Evolutionary conservation across 2,797 vertebrate species (phyloP), one percentile per base, ranked within the genome.

Genomic region (Crypturellus tataupa): DNA sequence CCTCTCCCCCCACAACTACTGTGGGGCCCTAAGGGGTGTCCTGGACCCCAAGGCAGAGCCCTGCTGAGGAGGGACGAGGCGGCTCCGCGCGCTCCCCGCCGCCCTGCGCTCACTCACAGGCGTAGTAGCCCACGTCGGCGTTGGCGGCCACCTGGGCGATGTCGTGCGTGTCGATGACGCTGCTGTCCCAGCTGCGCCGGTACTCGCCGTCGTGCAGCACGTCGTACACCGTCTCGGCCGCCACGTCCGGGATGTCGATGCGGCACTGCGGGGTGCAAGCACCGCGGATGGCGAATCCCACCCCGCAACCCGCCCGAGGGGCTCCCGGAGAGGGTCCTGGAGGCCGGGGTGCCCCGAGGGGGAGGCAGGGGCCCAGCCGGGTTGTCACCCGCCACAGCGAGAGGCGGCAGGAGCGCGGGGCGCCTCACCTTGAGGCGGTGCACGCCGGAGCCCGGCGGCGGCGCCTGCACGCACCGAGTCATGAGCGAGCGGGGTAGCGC

Each of bases 371-470:
- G 21, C 47, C 23, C 47, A 49, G 23, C 21, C 5, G 10, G 47
- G 21, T 23, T 23, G 47, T 9, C 47, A 23, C 23, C 47, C 21
- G 21, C 47, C 4, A 12, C 47, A 44, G 42, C 17, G 42, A 44
- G 42, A 44, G 18, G 42, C 3, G 42, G 15, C 20, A 47, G 21
- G 9, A 42, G 15, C 3, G 53, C 8, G 2, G 47, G 21, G 47
- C 39, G 39, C 23, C 95, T 87, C 42, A 98, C 98, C 98, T 98
- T 98, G 81, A 98, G 97, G 75, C 97, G 98, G 89, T 98, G 98
- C 42, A 98, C 76, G 91, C 64, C 14, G 3, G 19, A 56, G 33
- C 39, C 90, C 27, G 39, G 14, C 40, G 13, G 12, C 12, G 12
- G 42, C 46, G 46, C 19, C 20, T 23, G 8, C 20, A 21, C 23